Conservation (phyloP, 2,113 vertebrate genomes). For the Apteryx mantelli region DNA sequence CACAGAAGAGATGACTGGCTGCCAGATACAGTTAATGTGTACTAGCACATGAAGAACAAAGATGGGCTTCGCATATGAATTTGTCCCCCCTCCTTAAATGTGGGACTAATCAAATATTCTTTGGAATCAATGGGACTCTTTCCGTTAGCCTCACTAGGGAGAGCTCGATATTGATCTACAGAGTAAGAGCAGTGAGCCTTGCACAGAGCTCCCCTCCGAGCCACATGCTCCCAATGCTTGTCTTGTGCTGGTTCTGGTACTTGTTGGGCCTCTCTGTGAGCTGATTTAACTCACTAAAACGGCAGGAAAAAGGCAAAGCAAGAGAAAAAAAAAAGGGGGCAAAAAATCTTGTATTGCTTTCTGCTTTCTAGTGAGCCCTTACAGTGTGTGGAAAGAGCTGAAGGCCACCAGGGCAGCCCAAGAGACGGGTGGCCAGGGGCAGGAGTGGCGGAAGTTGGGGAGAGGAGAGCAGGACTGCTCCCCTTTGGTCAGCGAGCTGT, state of each 20-base stretch:
- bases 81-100: not conserved
- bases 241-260: not conserved
- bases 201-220: not conserved
- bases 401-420: not conserved
- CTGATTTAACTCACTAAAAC: not conserved
- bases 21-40: accelerated
- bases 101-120: not conserved
- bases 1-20: not conserved
- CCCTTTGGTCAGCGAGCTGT: not conserved
- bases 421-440: not conserved
- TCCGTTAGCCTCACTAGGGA: not conserved
- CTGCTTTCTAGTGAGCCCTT: not conserved
- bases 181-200: not conserved
- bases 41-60: accelerated
- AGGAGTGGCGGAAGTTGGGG: not conserved
- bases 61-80: not conserved
- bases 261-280: not conserved
- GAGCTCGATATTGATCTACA: accelerated
- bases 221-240: not conserved
- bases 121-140: not conserved
- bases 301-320: not conserved
- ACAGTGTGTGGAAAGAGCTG: not conserved
- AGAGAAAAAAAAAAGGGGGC: not conserved
- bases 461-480: not conserved
- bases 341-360: not conserved